Conservation (phyloP, 1,140 invertebrate genomes). For the Philotrypesis tridentata region DNA sequence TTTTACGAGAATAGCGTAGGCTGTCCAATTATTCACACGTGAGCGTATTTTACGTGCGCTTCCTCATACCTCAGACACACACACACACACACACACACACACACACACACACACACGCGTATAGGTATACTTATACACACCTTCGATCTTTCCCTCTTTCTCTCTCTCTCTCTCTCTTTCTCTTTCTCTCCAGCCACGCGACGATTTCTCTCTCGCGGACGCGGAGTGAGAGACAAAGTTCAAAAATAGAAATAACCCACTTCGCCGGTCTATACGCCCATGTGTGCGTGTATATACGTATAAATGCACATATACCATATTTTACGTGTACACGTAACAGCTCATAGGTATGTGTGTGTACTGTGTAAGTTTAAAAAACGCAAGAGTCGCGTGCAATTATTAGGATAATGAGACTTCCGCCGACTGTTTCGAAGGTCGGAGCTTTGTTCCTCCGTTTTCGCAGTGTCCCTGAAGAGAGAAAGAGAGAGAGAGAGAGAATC, state of each 20-base stretch:
- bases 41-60: not conserved
- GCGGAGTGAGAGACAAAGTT: not conserved
- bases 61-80: too few species aligned
- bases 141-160: not conserved
- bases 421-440: not conserved
- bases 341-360: too few species aligned
- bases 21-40: not conserved
- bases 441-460: not conserved
- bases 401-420: constrained; percentile 1
- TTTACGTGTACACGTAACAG: too few species aligned
- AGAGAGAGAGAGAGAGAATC: too few species aligned
- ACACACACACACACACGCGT: too few species aligned
- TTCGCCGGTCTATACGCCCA: too few species aligned
- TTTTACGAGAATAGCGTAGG: not conserved
- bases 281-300: not conserved
- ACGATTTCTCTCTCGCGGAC: not conserved
- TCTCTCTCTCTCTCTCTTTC: too few species aligned
- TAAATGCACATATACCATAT: too few species aligned
- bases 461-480: not conserved
- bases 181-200: not conserved
- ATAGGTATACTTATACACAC: too few species aligned
- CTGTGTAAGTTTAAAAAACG: too few species aligned
- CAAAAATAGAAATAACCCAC: not conserved
- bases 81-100: too few species aligned
- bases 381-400: not conserved